phyloP scores from a whole-genome alignment of 2,797 vertebrate species.

The Oophaga sylvatica region DNA sequence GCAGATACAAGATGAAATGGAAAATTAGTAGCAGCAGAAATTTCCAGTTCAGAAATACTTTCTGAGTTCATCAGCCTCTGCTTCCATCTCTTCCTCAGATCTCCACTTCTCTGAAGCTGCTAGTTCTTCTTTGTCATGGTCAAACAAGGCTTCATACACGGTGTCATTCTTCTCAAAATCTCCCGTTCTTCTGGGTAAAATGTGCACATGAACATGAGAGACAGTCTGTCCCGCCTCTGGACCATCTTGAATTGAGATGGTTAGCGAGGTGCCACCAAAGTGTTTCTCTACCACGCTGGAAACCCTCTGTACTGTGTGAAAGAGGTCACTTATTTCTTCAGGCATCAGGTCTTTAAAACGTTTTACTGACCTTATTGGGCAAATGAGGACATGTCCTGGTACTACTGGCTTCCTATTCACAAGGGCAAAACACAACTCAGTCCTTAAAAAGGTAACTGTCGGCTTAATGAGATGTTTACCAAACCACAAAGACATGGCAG shows the following conservation, averaged over 20 bases:
- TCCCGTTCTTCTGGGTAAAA: slow-evolving; percentile 73
- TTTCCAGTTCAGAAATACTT: slow-evolving; percentile 63
- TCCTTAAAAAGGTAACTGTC: slow-evolving; percentile 75
- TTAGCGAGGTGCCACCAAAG: slow-evolving; percentile 85
- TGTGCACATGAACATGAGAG: slow-evolving; percentile 77
- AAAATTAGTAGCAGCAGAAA: not conserved
- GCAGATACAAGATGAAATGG: not conserved
- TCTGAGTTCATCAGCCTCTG: slow-evolving; percentile 70
- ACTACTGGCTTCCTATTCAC: slow-evolving; percentile 84
- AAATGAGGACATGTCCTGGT: slow-evolving; percentile 86
- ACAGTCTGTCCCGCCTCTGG: slow-evolving; percentile 59
- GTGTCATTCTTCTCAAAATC: slow-evolving; percentile 78
- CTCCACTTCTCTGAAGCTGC: slow-evolving; percentile 71
- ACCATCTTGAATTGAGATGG: slow-evolving; percentile 84
- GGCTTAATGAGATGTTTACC: slow-evolving; percentile 80
- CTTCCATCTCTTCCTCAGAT: slow-evolving; percentile 76
- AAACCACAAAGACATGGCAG: slow-evolving; percentile 70
- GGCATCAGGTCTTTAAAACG: slow-evolving; percentile 84
- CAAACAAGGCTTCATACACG: slow-evolving; percentile 76
- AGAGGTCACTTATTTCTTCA: slow-evolving; percentile 87
- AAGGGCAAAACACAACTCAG: slow-evolving; percentile 78
- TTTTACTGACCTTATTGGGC: slow-evolving; percentile 83
- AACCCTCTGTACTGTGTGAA: slow-evolving; percentile 78
- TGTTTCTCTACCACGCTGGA: slow-evolving; percentile 82
- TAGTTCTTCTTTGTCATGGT: slow-evolving; percentile 72